These are phyloP conservation scores for Melieria omissa DNA, from an alignment of 2,888 invertebrate species.

Conservation along the genomic window DNA sequence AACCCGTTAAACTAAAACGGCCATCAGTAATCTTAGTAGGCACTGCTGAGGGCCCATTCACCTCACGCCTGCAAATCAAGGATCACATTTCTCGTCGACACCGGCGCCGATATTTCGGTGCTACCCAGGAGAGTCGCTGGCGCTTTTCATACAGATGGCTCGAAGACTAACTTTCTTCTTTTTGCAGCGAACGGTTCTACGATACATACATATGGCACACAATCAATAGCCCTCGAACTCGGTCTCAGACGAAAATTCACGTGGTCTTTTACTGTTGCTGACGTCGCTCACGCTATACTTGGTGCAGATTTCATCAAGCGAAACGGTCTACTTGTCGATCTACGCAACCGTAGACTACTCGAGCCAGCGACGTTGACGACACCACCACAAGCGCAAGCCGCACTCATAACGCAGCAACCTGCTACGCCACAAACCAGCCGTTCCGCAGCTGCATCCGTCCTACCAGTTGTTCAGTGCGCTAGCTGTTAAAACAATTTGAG, in stretches of 20 bases:
- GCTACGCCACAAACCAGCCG: too few relatives aligned
- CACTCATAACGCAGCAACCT: too few relatives aligned
- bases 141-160: too few relatives aligned
- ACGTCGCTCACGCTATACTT: slow-evolving; percentile 43
- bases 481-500: too few relatives aligned
- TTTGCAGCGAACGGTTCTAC: slow-evolving; percentile 40
- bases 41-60: slow-evolving; percentile 21
- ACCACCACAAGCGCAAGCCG: too few relatives aligned
- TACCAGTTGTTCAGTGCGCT: too few relatives aligned
- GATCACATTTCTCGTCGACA: slow-evolving; percentile 37
- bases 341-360: not conserved
- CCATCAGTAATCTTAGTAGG: slow-evolving; percentile 20
- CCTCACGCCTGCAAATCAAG: slow-evolving; percentile 24
- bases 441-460: too few relatives aligned
- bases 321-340: slow-evolving; percentile 35
- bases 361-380: too few relatives aligned
- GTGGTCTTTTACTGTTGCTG: slow-evolving; percentile 44
- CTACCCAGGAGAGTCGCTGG: slow-evolving; percentile 21
- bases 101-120: slow-evolving; percentile 38
- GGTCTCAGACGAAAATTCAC: slow-evolving; percentile 41
- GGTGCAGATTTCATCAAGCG: slow-evolving; percentile 44
- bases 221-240: not conserved
- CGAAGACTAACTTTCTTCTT: slow-evolving; percentile 6
- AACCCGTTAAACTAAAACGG: slow-evolving; percentile 12
- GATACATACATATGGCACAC: slow-evolving; percentile 39